Percentiles rank a stretch among this genome's conserved stretches.
phyloP scores from a whole-genome alignment of 2,888 invertebrate genomes.

The Arge pagana region DNA sequence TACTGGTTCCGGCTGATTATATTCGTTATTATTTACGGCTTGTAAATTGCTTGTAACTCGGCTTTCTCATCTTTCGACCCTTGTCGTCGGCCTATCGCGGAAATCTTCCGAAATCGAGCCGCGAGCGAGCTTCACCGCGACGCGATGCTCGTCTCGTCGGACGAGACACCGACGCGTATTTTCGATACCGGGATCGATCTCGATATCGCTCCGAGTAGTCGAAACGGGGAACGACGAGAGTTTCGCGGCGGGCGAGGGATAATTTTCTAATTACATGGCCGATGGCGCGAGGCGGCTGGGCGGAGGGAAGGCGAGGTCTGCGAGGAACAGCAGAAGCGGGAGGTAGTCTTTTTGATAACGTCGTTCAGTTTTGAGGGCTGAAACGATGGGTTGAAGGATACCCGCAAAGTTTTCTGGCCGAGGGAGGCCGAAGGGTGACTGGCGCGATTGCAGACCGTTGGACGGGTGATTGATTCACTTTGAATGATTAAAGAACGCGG shows the following conservation, averaged over 20 bases:
- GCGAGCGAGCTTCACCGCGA: too few species aligned
- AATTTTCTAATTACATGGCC: constrained; percentile 30
- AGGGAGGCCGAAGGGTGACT: constrained; percentile 50
- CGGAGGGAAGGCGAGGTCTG: constrained; percentile 7
- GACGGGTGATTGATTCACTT: constrained; percentile 58
- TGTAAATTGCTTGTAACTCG: constrained; percentile 46
- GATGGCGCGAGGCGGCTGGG: background rate
- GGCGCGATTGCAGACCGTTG: constrained; percentile 48
- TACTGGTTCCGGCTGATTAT: constrained; percentile 46
- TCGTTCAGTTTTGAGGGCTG: constrained; percentile 37
- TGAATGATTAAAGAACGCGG: constrained; percentile 57
- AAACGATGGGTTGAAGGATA: constrained; percentile 20
- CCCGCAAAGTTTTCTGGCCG: constrained; percentile 32
- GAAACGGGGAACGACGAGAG: too few species aligned
- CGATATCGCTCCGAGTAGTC: background rate
- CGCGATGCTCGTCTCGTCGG: background rate
- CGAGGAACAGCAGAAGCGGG: too few species aligned
- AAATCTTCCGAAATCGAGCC: too few species aligned
- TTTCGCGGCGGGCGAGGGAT: too few species aligned
- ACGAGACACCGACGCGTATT: background rate
- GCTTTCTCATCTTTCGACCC: constrained; percentile 23
- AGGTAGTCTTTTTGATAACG: constrained; percentile 42
- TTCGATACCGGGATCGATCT: background rate
- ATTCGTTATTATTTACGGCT: constrained; percentile 46
- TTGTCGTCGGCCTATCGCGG: constrained; percentile 26